Evolutionary conservation across 2,797 vertebrate species (phyloP), one percentile per base, ranked within the genome.

Genomic region (Cyclopterus lumpus): DNA sequence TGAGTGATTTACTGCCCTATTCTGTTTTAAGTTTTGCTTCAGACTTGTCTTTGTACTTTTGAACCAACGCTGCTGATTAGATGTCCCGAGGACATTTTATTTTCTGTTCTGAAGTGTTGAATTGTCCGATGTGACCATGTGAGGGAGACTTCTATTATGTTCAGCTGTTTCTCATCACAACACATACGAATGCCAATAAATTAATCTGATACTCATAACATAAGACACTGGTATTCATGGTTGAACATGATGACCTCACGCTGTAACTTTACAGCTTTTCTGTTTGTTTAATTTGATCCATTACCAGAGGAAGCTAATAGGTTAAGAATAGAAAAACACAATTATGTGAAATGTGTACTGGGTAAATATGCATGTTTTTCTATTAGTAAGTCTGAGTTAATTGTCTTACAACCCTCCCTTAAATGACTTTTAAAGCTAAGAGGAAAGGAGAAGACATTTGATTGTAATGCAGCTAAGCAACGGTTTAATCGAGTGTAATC

Each of bases 11-110:
- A 24, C 5, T 9, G 22, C 6, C 16, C 15, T n/a, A 10, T 30
- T 2, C 9, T 34, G 0, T 64, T 40, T 20, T 3, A 15, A 59
- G 22, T 59, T 77, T n/a, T 5, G 24, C 55, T 51, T 22, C 8
- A 28, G 32, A 28, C 2, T 40, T 20, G 16, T 81, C 11, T 73
- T 22, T 76, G 38, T 71, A 48, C 64, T 44, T 54, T 71, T 77
- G 30, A 70, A 64, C 20, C 20, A 64, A 14, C 8, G 34, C 2
- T 62, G 40, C 36, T 79, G 54, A 73, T 74, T 63, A 28, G 16
- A 57, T 58, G 24, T 53, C 49, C 51, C 1, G 1, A 49, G 49
- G 20, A 10, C 32, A 28, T 71, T 77, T 70, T 0, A 32, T 44
- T 24, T 70, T 34, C 10, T 49, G 11, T 14, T 53, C 18, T 61